Evolutionary conservation across 2,797 vertebrate genomes (phyloP).

Genomic region (Rhinoraja longicauda): DNA sequence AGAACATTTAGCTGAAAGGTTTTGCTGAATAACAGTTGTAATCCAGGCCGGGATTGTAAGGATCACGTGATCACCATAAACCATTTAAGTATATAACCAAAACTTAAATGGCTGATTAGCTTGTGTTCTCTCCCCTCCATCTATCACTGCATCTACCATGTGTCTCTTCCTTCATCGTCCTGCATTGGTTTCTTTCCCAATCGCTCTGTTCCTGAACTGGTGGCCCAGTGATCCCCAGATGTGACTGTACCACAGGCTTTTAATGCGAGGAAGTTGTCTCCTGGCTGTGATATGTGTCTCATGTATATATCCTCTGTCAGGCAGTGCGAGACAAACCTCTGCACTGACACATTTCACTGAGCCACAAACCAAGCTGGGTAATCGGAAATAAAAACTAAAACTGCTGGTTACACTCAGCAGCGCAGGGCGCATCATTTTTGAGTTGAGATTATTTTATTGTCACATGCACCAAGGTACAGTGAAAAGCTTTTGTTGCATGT

Average conservation of each 20-base stretch:
- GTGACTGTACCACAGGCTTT: not conserved
- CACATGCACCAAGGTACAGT: too few relatives aligned
- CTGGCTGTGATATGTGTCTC: not conserved
- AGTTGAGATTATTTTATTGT: too few relatives aligned
- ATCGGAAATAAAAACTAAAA: too few relatives aligned
- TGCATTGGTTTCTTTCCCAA: not conserved
- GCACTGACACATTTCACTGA: not conserved
- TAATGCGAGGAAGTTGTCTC: not conserved
- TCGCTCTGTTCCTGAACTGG: not conserved
- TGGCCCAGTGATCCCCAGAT: not conserved
- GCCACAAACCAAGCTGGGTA: not conserved
- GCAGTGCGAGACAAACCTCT: not conserved
- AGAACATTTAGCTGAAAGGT: not conserved
- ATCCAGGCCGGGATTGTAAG: not conserved
- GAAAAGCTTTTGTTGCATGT: too few relatives aligned
- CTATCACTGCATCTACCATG: not conserved
- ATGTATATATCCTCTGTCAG: not conserved
- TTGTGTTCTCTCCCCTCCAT: not conserved
- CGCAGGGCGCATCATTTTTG: too few relatives aligned
- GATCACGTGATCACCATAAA: too few relatives aligned
- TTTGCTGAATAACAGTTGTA: not conserved
- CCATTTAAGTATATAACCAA: not conserved
- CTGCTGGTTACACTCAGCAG: too few relatives aligned
- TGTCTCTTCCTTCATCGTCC: not conserved
- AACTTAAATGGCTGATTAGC: not conserved